Percentiles rank a stretch among this genome's conserved stretches.
These are phyloP conservation scores for Dendrophyllia cribrosa DNA, from an alignment of 64 coral and sea anemone species.

Conservation along the genomic window DNA sequence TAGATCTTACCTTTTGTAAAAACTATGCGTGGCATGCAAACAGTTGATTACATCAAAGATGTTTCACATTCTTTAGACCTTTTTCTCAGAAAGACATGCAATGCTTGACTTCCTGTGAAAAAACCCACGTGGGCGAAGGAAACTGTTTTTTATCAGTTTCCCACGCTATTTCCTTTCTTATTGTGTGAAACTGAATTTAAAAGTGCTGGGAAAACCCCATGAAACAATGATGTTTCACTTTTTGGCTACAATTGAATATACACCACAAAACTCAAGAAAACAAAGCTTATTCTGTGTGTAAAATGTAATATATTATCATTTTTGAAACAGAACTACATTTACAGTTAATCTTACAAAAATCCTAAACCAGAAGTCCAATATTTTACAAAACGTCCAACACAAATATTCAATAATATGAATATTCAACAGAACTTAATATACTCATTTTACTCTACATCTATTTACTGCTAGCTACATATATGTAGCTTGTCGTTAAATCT, in stretches of 20 bases:
- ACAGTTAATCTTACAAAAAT: neutral
- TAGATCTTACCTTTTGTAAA: neutral
- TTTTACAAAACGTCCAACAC: no score
- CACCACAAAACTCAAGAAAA: neutral
- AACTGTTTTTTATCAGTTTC: slow-evolving; percentile 17
- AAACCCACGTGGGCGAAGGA: slow-evolving; percentile 14
- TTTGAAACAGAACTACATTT: neutral
- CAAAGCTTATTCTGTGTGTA: neutral
- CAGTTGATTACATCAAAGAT: neutral
- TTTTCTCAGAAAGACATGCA: neutral
- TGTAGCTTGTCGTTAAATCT: no score
- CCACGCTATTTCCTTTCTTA: neutral
- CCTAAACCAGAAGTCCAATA: no score
- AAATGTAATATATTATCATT: slow-evolving; percentile 17
- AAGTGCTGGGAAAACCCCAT: neutral
- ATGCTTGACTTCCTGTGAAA: neutral
- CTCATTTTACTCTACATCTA: no score
- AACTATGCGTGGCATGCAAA: neutral
- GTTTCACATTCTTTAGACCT: neutral
- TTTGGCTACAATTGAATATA: neutral
- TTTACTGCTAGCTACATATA: no score
- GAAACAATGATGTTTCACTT: neutral
- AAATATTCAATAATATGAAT: no score
- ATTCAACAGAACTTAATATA: no score
- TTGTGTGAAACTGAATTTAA: neutral